Conservation (phyloP, 2,797 vertebrate species). For the Schizopygopsis malacanthus region DNA sequence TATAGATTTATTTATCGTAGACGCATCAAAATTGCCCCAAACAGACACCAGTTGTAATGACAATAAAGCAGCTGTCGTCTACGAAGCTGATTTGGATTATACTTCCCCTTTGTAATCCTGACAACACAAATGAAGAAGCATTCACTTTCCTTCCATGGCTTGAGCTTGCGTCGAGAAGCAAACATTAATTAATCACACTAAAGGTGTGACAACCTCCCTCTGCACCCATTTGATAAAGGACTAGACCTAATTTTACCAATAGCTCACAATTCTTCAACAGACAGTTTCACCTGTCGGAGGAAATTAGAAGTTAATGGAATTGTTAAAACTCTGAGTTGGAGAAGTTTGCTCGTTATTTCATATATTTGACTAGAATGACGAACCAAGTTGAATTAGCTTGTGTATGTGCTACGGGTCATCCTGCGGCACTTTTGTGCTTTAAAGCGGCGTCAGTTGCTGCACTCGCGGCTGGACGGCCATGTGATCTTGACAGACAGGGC, state of each 20-base stretch:
- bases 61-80: conserved; percentile 75
- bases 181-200: conserved; percentile 73
- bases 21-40: too few species aligned
- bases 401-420: conserved; percentile 30
- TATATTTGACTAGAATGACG: background rate
- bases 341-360: conserved; percentile 50
- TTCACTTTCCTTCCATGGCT: conserved; percentile 64
- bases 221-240: conserved; percentile 60
- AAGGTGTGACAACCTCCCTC: conserved; percentile 59
- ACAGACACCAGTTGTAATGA: too few species aligned
- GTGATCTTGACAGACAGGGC: conserved; percentile 66
- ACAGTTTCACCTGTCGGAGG: conserved; percentile 9
- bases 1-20: too few species aligned
- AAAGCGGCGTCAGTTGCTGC: conserved; percentile 63
- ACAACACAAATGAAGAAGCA: conserved; percentile 77
- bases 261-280: conserved; percentile 51
- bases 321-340: conserved; percentile 5
- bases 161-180: conserved; percentile 61
- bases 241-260: conserved; percentile 58
- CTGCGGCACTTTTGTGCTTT: conserved; percentile 57
- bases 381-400: background rate
- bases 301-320: conserved; percentile 6
- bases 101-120: conserved; percentile 72
- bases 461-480: conserved; percentile 58
- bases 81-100: conserved; percentile 74